These are phyloP conservation scores for Dryobates pubescens DNA, from an alignment of 2,797 vertebrate species.

Conservation along the genomic window DNA sequence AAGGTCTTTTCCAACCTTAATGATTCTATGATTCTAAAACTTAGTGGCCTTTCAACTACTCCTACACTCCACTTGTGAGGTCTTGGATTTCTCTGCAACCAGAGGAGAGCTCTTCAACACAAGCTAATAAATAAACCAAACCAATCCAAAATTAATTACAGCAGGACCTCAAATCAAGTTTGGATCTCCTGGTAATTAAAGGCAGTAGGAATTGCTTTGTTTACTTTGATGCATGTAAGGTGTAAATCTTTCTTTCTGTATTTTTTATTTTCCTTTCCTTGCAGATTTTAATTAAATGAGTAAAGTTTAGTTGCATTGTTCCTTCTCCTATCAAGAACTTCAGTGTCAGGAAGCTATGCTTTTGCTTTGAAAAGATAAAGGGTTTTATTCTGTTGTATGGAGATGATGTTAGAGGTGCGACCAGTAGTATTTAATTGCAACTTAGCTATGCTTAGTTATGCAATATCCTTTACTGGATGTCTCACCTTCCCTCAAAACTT, in stretches of 20 bases:
- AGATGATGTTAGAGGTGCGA: neutral
- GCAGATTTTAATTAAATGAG: neutral
- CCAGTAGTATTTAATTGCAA: neutral
- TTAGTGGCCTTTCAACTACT: neutral
- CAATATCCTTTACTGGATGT: neutral
- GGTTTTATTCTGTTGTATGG: neutral
- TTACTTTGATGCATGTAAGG: neutral
- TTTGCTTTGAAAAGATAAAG: neutral
- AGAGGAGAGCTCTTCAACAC: neutral
- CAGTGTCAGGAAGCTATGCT: neutral
- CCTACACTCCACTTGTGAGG: neutral
- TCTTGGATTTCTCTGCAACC: neutral
- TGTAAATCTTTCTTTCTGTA: neutral
- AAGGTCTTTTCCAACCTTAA: too few relatives aligned
- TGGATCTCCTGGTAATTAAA: constrained; percentile 14
- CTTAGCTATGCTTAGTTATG: neutral
- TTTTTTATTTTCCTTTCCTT: neutral
- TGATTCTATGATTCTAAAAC: too few relatives aligned
- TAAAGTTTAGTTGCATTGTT: neutral
- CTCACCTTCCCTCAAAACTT: neutral
- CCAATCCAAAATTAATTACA: neutral
- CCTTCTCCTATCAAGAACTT: neutral
- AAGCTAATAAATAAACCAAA: neutral
- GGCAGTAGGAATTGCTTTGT: neutral
- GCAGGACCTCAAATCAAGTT: neutral